Conservation (phyloP, 2,888 invertebrate species). For the Pecten maximus region DNA sequence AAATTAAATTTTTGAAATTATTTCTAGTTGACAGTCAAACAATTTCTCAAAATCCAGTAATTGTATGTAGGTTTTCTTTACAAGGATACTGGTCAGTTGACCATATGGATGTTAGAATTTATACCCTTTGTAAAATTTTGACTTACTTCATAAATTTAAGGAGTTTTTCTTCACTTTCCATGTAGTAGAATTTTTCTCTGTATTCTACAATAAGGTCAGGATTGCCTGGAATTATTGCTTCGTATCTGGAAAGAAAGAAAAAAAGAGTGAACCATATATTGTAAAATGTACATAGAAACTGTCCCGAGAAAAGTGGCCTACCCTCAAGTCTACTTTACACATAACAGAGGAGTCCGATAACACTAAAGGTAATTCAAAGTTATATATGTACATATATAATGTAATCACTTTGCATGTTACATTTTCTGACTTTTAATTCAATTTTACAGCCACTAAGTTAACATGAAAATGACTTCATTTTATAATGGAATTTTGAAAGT, state of each 20-base stretch:
- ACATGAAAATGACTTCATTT: background rate
- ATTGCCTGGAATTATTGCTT: slow-evolving; percentile 80
- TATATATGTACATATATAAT: no score
- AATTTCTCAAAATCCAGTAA: background rate
- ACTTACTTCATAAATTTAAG: slow-evolving; percentile 82
- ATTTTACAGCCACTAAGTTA: background rate
- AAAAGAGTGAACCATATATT: background rate
- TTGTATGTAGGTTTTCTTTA: background rate
- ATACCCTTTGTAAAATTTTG: no score
- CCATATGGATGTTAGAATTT: background rate
- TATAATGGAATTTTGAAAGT: background rate
- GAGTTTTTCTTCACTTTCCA: slow-evolving; percentile 79
- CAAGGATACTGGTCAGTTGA: background rate
- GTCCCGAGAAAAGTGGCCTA: no score
- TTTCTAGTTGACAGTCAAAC: background rate
- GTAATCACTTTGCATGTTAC: no score
- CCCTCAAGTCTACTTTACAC: background rate
- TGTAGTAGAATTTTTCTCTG: slow-evolving; percentile 77
- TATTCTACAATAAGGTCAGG: slow-evolving; percentile 80
- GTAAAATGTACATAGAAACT: background rate
- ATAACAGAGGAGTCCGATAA: no score
- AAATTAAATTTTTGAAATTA: no score
- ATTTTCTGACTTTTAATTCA: no score
- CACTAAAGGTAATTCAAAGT: no score
- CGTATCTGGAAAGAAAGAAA: slow-evolving; percentile 75